Base-by-base conservation (phyloP, 2,888 invertebrate genomes). In the Hirtodrosophila duncani region DNA sequence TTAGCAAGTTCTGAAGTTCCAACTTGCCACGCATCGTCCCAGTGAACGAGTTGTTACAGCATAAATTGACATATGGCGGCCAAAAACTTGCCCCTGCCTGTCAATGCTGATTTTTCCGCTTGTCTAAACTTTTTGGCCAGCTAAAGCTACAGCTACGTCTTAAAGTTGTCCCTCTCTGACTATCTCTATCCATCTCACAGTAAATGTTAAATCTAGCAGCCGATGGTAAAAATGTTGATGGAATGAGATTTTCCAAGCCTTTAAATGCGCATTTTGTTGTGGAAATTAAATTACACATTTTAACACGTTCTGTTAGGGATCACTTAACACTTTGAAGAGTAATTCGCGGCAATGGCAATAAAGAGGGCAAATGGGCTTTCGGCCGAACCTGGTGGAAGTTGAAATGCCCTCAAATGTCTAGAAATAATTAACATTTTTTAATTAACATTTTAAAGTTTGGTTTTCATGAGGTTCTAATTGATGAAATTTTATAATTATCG, bases 31-130 rank as follows among this genome's bases (percentile, higher is more conserved):
- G 16, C 11, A 20, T 16, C 45, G 65, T 52, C 56, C 51, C 59
- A 60, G 33, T 63, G 71, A 70, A 67, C 65, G 78, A 72, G 81
- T 68, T 67, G 67, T 51, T 56, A 68, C 55, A 55, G 58, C 81
- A n/a, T n/a, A 80, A 77, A 72, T 81, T 81, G 79, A 74, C 79
- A 78, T 74, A 72, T 81, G 74, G 72, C 79, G 9, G 58, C 48
- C 57, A 52, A 67, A 64, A 51, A 48, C 51, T 45, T 18, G 14
- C 43, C 31, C 30, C 29, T 14, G 42, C 60, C 66, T 82, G 82
- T 70, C 72, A 75, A 67, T 64, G 53, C 55, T 60, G 65, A 64
- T 69, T 67, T 71, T 59, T 71, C 52, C 62, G 55, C 55, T 67
- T 66, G 79, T 66, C 61, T 58, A 48, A 53, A 24, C 33, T 43